Conservation (phyloP, 2,888 invertebrate species). For the Campoletis raptor region DNA sequence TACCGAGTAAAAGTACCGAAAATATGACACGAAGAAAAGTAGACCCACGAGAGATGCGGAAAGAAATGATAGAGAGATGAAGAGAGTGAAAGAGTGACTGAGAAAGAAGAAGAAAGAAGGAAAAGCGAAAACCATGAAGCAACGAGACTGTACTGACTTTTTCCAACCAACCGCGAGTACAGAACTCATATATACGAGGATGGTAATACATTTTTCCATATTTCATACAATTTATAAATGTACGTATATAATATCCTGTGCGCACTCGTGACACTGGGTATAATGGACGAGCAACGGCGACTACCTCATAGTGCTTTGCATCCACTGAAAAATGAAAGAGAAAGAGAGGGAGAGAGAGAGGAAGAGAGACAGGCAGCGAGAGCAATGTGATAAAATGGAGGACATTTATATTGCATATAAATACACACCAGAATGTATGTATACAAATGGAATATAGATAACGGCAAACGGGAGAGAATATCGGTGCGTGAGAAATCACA, state of each 20-base stretch:
- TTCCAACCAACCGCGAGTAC: constrained; percentile 47
- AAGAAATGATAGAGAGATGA: background rate
- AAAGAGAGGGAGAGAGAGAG: background rate
- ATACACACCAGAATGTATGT: constrained; percentile 37
- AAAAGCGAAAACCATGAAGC: constrained; percentile 14
- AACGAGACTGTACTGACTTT: constrained; percentile 43
- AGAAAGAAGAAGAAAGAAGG: background rate
- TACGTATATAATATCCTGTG: constrained; percentile 50
- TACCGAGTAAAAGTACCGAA: constrained; percentile 40
- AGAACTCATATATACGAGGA: constrained; percentile 31
- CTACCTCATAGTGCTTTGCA: constrained; percentile 30
- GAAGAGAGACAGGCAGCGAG: constrained; percentile 31
- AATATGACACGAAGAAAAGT: constrained; percentile 44
- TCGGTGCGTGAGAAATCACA: constrained; percentile 56
- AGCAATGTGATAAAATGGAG: constrained; percentile 48
- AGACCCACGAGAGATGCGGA: constrained; percentile 32
- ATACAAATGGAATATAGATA: constrained; percentile 61
- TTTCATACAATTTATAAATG: constrained; percentile 68
- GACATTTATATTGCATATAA: constrained; percentile 44
- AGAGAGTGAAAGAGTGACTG: background rate
- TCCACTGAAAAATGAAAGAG: constrained; percentile 33
- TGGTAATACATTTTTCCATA: constrained; percentile 68
- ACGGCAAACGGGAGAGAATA: constrained; percentile 50
- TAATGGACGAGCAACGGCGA: constrained; percentile 64
- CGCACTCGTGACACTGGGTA: constrained; percentile 60